Conservation (phyloP, 2,888 invertebrate species). For the Pachydiplax longipennis region DNA sequence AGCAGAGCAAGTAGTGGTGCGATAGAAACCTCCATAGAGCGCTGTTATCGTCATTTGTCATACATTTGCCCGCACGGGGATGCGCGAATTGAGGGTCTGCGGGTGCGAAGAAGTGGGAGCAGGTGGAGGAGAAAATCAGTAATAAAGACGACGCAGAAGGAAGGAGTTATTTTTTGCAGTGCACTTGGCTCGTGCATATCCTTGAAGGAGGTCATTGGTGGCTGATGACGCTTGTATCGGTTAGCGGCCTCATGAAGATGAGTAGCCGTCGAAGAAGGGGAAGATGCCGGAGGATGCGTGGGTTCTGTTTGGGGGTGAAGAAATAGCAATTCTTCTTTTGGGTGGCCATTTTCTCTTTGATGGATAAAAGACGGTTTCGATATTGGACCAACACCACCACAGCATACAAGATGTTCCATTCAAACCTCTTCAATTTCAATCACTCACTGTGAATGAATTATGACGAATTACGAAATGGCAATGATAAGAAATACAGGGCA, state of each 20-base stretch:
- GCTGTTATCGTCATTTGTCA: conserved; percentile 4
- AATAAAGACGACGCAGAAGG: conserved; percentile 19
- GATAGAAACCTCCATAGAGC: not conserved
- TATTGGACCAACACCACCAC: too few species aligned
- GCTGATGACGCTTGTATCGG: conserved; percentile 33
- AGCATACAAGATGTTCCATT: too few species aligned
- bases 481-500: too few species aligned
- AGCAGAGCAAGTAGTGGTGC: not conserved
- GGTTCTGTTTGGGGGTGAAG: not conserved
- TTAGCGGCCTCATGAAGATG: conserved; percentile 29
- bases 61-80: not conserved
- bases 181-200: conserved; percentile 13
- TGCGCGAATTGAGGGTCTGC: not conserved
- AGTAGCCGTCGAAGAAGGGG: not conserved
- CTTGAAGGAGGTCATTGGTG: conserved; percentile 44
- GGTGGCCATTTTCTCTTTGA: not conserved
- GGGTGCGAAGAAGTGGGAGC: not conserved
- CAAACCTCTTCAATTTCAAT: too few species aligned
- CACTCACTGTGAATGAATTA: too few species aligned
- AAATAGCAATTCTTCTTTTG: not conserved
- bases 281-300: not conserved
- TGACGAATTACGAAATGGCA: too few species aligned
- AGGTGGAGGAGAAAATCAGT: conserved; percentile 5
- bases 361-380: too few species aligned
- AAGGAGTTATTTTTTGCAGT: not conserved